Evolutionary conservation across 2,113 vertebrate genomes (phyloP), one percentile per base, ranked within the genome.

Genomic region (Cottus gobio): DNA sequence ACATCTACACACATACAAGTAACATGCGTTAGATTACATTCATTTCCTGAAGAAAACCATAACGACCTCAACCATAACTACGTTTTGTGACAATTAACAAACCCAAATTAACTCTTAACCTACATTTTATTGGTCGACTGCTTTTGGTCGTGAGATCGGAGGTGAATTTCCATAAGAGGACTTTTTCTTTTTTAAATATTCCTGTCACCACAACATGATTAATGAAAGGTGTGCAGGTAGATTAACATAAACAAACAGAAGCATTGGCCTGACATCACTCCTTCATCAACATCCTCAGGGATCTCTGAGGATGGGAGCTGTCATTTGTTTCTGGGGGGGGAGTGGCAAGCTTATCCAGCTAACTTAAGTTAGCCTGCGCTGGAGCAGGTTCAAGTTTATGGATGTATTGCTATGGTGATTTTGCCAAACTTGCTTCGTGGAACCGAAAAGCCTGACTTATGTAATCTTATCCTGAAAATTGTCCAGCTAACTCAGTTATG

Each of bases 1-100:
- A 97, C 85, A 91, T 98, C 97, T 98, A 87, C 87, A 91, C 87
- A 90, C 87, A 83, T 15, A 44, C 80, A 69, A 18, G 57, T 13
- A 73, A 12, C 5, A 11, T 56, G 6, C 1, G 10, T 26, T 15
- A 5, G 22, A 58, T n/a, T 28, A 36, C 16, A 22, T 37, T 7
- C 2, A 52, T 62, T 62, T 1, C 42, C 44, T 26, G 6, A 39
- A 18, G 7, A 62, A 28, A n/a, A 57, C 24, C 24, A 26, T 6
- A 46, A 26, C 2, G 18, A 18, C 31, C 24, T n/a, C 10, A 7
- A 56, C 12, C 10, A 9, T 5, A 5, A 20, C 56, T 16, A 13
- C 12, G 12, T 26, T 15, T 28, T 28, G 54, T 56, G 54, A 12
- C 54, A 56, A 56, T 72, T 60, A 36, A 73, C 4, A 26, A 56